Evolutionary conservation across 2,797 vertebrate genomes (phyloP).

Genomic region (Alca torda): DNA sequence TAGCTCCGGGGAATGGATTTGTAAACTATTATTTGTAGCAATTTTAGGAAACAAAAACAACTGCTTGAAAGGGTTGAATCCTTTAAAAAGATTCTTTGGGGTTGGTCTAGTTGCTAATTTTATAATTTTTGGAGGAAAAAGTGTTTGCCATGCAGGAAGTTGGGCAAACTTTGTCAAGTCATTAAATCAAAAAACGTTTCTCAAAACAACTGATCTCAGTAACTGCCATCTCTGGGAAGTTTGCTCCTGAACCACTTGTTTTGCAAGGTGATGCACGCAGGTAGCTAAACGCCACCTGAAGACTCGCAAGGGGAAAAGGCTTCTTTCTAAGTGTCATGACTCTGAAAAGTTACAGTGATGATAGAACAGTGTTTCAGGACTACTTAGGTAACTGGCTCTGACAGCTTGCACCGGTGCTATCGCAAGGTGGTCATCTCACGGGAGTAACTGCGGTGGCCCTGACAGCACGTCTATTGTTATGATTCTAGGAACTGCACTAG

Average conservation of each 20-base stretch:
- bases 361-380: neutral
- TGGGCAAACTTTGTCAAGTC: neutral
- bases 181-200: neutral
- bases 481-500: neutral
- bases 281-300: conserved; percentile 8
- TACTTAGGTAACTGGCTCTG: neutral
- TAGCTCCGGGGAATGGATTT: neutral
- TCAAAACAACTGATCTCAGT: neutral
- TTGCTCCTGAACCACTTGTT: neutral
- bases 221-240: neutral
- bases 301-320: neutral
- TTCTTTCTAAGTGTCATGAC: neutral
- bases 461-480: conserved; percentile 26
- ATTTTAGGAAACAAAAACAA: neutral
- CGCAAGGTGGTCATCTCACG: neutral
- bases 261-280: neutral
- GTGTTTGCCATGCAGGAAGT: neutral
- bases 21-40: neutral
- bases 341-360: conserved; percentile 11
- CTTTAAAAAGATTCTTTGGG: neutral
- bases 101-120: neutral
- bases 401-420: neutral
- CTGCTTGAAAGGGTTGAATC: neutral
- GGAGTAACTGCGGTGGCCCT: neutral
- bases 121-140: neutral